Evolutionary conservation across 2,888 invertebrate species (phyloP), one percentile per base, ranked within the genome.

Genomic region (Diaphora mendica): DNA sequence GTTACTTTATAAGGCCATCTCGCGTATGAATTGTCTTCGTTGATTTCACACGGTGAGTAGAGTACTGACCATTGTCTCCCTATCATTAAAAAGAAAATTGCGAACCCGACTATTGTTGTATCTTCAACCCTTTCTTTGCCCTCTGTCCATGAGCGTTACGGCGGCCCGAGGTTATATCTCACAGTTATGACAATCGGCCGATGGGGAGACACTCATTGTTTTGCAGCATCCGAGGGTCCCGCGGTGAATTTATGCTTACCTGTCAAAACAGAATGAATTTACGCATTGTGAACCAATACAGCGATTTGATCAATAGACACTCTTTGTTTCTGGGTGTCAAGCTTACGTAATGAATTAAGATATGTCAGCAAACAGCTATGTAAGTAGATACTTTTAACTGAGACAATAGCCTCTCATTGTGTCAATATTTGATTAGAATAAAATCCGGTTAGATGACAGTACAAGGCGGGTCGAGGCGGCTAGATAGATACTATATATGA

Each of bases 211-310:
- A 88, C 84, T 88, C 89, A 93, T 95, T 95, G 95, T 95, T 91
- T 92, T 88, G 90, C 95, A 95, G 95, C 94, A 93, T 95, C 95
- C 92, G 85, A 93, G 93, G 93, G 92, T 92, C 92, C 92, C 90
- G 91, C 90, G 82, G 92, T 87, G 91, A 95, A 94, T 95, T 95
- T 95, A 94, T 94, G 93, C 94, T 91, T 90, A 92, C 93, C 93
- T 95, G 95, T 95, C 95, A 95, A 93, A 95, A 95, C 94, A 95
- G 88, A 93, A 95, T 93, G 91, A 93, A 92, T 94, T 95, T 92
- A 95, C 94, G 95, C 95, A 92, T 95, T 94, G 94, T 95, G 94
- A 93, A 93, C 94, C 94, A 92, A 95, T 95, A 95, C 89, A 93
- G 91, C 91, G 91, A 94, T 95, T 93, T 92, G 91, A 93, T 94